Base-by-base conservation (phyloP, 2,797 vertebrate species). In the Psittacula echo region DNA sequence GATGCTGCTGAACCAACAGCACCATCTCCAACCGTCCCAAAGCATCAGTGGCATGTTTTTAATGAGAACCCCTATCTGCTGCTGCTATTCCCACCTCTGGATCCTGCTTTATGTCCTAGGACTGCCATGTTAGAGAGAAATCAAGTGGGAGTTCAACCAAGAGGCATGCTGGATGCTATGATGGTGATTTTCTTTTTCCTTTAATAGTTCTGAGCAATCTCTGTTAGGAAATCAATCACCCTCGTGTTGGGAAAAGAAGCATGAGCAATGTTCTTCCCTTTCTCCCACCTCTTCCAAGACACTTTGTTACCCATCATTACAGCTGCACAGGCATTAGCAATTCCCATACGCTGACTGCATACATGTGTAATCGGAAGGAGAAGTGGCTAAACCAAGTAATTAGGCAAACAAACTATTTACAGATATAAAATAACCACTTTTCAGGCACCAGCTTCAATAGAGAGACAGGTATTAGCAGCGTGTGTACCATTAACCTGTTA, bases 401-500 rank as follows among this genome's bases (percentile, higher is more conserved):
- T 65, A 79, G 73, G 50, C 50, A 86, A 71, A 50, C 27, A 73
- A 94, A 86, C 32, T 81, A 58, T 86, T 75, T 90, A 81, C 83
- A 92, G 61, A 75, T 29, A 73, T 24, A 90, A 93, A 94, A 80
- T 45, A 75, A 90, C 39, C 4, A 0, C 56, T 84, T 85, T 87
- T 56, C 89, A 91, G 90, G 47, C 70, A 70, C 16, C 5, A 13
- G 45, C 42, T 79, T 91, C 91, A 96, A 92, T 72, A 83, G 62
- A 76, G 79, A 87, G 90, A 14, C 13, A 42, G 68, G 30, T 67
- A 61, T 83, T 85, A 85, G 64, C 89, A 91, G 58, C 29, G 6
- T 58, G 76, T 70, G 71, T 18, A 32, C 72, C 90, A 90, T 95
- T 96, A 89, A 85, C 89, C 47, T 41, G 85, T 83, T 94, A 92